Conservation (phyloP, 2,797 vertebrate genomes). For the Phrynocephalus guinanensis region DNA sequence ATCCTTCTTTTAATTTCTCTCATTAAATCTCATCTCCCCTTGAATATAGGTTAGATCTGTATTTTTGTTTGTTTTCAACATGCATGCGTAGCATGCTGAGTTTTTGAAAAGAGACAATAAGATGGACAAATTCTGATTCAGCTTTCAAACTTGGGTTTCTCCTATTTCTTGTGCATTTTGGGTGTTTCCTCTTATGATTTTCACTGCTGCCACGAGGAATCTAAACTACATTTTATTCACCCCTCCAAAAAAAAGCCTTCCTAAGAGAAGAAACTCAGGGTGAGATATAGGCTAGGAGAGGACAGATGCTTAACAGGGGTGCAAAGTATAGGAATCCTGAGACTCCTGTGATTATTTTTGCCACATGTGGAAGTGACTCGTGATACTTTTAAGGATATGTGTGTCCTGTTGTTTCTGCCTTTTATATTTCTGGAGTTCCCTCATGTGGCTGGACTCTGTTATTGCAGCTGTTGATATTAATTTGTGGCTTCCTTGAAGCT, state of each 20-base stretch:
- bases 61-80: background rate
- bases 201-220: too few relatives aligned
- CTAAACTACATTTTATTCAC: background rate
- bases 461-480: background rate
- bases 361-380: background rate
- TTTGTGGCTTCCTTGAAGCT: background rate
- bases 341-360: background rate
- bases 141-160: background rate
- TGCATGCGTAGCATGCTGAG: background rate
- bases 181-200: background rate
- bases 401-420: background rate
- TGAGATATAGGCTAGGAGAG: background rate
- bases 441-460: background rate
- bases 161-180: too few relatives aligned
- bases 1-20: background rate
- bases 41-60: background rate
- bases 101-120: background rate
- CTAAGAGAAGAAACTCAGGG: background rate
- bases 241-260: background rate
- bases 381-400: background rate
- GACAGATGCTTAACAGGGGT: background rate
- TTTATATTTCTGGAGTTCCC: constrained; percentile 9
- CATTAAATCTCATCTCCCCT: background rate
- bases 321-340: background rate
- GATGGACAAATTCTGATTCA: background rate